A percentile compares a stretch with the other conserved stretches of the same genome.
These are phyloP conservation scores for Rhorus exstirpatorius DNA, from an alignment of 2,888 invertebrate genomes.

Conservation along the genomic window DNA sequence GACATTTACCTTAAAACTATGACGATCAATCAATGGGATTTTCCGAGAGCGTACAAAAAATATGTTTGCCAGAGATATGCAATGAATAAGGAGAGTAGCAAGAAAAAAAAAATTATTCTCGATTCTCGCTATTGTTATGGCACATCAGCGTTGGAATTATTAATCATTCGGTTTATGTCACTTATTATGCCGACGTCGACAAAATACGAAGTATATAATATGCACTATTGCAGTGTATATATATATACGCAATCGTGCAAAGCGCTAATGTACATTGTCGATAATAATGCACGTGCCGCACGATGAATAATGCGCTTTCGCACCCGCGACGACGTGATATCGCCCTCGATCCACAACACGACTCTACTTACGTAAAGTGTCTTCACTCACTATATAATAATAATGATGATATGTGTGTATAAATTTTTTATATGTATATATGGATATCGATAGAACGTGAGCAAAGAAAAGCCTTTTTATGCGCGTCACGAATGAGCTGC, in stretches of 20 bases:
- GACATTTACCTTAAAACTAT: too few relatives aligned
- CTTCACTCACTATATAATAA: conserved; percentile 17
- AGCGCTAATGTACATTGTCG: conserved; percentile 59
- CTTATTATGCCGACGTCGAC: conserved; percentile 40
- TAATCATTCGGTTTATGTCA: conserved; percentile 59
- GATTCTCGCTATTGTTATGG: conserved; percentile 13
- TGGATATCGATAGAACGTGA: conserved; percentile 33
- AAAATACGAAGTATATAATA: conserved; percentile 38
- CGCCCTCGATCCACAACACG: conserved; percentile 61
- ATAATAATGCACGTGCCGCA: conserved; percentile 70
- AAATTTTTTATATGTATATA: not conserved
- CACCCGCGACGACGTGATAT: conserved; percentile 65
- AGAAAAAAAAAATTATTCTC: conserved; percentile 19
- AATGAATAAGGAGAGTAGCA: not conserved
- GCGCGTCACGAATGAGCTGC: conserved; percentile 9
- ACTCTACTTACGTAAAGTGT: conserved; percentile 65
- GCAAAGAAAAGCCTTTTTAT: conserved; percentile 30
- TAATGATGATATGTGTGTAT: not conserved
- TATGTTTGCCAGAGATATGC: not conserved
- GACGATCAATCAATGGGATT: too few relatives aligned
- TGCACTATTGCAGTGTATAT: conserved; percentile 20
- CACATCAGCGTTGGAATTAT: conserved; percentile 3
- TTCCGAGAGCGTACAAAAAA: not conserved
- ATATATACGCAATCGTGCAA: conserved; percentile 48
- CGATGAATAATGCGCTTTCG: conserved; percentile 69